phyloP scores from a whole-genome alignment of 2,888 invertebrate species.

The Temnothorax rugatulus region DNA sequence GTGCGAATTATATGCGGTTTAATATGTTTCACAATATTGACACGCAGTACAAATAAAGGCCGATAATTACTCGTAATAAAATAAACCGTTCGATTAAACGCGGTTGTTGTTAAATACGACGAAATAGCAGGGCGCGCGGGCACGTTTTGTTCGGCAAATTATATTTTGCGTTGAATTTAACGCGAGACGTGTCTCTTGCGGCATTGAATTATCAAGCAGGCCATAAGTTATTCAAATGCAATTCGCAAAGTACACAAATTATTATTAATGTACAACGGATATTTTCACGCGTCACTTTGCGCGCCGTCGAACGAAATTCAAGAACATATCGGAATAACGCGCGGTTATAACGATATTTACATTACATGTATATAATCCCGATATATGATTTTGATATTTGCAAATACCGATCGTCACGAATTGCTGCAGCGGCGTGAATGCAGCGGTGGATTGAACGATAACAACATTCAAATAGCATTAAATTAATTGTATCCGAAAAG shows the following conservation, averaged over 20 bases:
- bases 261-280: slow-evolving; percentile 60
- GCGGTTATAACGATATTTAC: slow-evolving; percentile 53
- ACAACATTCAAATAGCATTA: slow-evolving; percentile 27
- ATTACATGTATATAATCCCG: slow-evolving; percentile 24
- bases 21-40: slow-evolving; percentile 40
- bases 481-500: slow-evolving; percentile 15
- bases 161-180: slow-evolving; percentile 58
- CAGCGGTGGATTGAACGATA: slow-evolving; percentile 24
- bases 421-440: slow-evolving; percentile 4
- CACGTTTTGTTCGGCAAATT: slow-evolving; percentile 55
- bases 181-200: slow-evolving; percentile 61
- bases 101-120: slow-evolving; percentile 46
- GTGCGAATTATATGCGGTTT: slow-evolving; percentile 34
- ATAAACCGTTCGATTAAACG: slow-evolving; percentile 57
- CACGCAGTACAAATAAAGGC: slow-evolving; percentile 40
- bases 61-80: slow-evolving; percentile 53
- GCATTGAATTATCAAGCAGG: slow-evolving; percentile 55
- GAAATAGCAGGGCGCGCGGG: slow-evolving; percentile 24
- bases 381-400: slow-evolving; percentile 49
- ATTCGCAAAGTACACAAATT: slow-evolving; percentile 52
- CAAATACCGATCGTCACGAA: slow-evolving; percentile 29
- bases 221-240: slow-evolving; percentile 58
- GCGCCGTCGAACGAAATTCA: slow-evolving; percentile 49
- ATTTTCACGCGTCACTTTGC: slow-evolving; percentile 59
- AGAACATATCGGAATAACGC: slow-evolving; percentile 56